phyloP scores from a whole-genome alignment of 1,140 invertebrate species.

The Copidosoma floridanum region DNA sequence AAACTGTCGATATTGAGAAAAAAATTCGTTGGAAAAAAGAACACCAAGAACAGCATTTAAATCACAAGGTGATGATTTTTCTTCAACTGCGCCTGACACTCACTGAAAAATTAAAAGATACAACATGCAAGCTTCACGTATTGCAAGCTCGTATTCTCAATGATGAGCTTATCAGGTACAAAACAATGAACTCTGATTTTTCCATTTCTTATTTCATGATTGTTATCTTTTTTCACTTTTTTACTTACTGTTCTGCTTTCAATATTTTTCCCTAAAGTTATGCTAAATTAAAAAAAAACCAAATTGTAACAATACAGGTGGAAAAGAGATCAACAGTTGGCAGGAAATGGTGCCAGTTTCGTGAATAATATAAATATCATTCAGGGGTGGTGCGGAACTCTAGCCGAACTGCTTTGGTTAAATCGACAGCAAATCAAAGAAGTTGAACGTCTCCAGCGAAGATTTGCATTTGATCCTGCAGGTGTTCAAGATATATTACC shows the following conservation, averaged over 20 bases:
- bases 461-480: conserved; percentile 64
- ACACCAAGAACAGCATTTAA: conserved; percentile 61
- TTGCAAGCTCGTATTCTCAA: conserved; percentile 83
- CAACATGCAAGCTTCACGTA: conserved; percentile 65
- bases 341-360: conserved; percentile 86
- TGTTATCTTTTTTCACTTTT: too few species aligned
- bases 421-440: conserved; percentile 83
- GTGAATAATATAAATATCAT: conserved; percentile 83
- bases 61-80: conserved; percentile 64
- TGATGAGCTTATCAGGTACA: conserved; percentile 77
- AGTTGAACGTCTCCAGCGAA: conserved; percentile 68
- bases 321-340: conserved; percentile 90
- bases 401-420: conserved; percentile 87
- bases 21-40: conserved; percentile 62
- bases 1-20: conserved; percentile 55
- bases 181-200: neutral
- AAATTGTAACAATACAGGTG: conserved; percentile 58
- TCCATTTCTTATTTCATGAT: too few species aligned
- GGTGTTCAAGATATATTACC: conserved; percentile 68
- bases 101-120: conserved; percentile 76
- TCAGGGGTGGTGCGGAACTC: conserved; percentile 89
- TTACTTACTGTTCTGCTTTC: too few species aligned
- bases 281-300: too few species aligned
- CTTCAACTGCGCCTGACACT: conserved; percentile 68
- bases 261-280: too few species aligned